phyloP scores from a whole-genome alignment of 2,113 vertebrate species.

The Cettia cetti region DNA sequence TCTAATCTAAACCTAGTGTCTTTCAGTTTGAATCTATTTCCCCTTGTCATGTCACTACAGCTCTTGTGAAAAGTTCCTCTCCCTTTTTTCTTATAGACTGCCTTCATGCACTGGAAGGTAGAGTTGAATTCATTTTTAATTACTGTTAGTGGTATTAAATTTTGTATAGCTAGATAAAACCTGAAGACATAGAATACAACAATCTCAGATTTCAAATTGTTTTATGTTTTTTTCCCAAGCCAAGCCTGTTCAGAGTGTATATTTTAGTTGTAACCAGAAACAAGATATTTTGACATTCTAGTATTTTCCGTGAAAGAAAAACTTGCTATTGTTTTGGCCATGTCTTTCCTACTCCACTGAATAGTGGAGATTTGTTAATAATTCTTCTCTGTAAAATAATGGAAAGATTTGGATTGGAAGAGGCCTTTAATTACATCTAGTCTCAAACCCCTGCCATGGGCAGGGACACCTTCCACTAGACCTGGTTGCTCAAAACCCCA shows the following conservation, averaged over 20 bases:
- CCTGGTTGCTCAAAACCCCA: background rate
- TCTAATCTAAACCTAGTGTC: background rate
- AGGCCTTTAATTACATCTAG: background rate
- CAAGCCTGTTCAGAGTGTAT: background rate
- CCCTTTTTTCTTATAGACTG: background rate
- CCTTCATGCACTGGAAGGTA: background rate
- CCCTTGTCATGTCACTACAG: background rate
- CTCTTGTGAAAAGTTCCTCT: background rate
- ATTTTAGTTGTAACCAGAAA: background rate
- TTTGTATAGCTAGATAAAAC: background rate
- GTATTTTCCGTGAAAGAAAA: background rate
- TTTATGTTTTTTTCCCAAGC: background rate
- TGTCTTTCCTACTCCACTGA: background rate
- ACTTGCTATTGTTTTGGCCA: background rate
- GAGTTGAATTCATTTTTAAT: background rate
- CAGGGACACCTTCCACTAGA: background rate
- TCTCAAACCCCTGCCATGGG: background rate
- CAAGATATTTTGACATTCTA: background rate
- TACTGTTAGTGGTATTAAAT: background rate
- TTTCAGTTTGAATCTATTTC: background rate
- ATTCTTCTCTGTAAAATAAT: background rate
- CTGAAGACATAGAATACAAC: background rate
- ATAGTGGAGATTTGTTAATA: background rate
- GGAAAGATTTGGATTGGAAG: background rate
- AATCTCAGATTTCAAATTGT: background rate